Conservation (phyloP, 1,140 invertebrate species). For the Sarcophaga peregrina region DNA sequence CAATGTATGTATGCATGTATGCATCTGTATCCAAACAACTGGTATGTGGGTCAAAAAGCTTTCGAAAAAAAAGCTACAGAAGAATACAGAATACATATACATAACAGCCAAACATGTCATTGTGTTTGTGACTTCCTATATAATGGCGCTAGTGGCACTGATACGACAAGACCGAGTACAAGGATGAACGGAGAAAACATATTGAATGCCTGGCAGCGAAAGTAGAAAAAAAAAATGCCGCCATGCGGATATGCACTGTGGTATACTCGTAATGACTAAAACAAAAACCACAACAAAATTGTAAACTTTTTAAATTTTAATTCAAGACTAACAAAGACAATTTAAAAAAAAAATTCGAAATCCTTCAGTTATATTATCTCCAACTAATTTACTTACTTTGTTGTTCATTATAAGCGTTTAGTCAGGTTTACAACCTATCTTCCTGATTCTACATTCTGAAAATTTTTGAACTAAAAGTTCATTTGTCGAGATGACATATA, state of each 20-base stretch:
- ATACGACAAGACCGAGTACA: background rate
- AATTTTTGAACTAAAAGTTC: no score
- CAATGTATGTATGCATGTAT: background rate
- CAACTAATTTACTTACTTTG: no score
- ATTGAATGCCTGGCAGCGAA: background rate
- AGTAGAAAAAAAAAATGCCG: background rate
- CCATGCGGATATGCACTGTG: background rate
- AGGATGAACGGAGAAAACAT: background rate
- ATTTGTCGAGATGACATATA: no score
- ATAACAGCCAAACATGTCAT: background rate
- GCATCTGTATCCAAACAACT: background rate
- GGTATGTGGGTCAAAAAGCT: constrained; percentile 8
- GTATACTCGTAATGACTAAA: background rate
- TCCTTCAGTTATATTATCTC: no score
- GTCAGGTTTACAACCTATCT: no score
- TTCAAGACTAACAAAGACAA: no score
- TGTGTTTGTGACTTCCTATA: background rate
- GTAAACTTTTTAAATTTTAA: no score
- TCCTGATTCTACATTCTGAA: no score
- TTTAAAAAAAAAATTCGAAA: no score
- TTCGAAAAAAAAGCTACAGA: background rate
- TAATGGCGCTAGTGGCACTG: background rate
- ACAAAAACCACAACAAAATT: no score
- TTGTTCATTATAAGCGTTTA: no score
- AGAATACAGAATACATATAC: no score